Conservation (phyloP, 2,797 vertebrate genomes). For the Cuniculus paca region DNA sequence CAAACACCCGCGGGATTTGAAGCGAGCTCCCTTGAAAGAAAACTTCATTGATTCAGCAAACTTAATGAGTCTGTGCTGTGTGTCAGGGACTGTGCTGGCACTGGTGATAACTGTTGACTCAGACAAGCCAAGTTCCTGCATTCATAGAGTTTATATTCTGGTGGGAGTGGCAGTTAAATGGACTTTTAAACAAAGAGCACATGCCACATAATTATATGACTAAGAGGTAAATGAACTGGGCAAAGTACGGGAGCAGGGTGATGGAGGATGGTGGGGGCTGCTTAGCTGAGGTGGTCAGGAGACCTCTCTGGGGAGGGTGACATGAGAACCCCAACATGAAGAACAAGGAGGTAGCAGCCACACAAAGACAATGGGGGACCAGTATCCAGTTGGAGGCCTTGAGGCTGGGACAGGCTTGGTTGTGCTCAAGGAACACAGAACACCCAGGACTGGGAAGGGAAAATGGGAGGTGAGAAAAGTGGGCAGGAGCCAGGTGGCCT, state of each 20-base stretch:
- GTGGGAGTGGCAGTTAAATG: background rate
- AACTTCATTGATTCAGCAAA: slow-evolving; percentile 26
- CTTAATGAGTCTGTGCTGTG: background rate
- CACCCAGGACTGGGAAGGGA: background rate
- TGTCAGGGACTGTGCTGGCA: background rate
- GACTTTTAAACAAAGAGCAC: background rate
- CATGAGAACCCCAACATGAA: background rate
- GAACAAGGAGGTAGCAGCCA: background rate
- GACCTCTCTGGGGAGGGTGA: background rate
- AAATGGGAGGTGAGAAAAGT: background rate
- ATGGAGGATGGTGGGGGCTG: background rate
- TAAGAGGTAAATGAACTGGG: background rate
- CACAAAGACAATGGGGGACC: background rate
- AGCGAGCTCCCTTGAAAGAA: slow-evolving; percentile 8
- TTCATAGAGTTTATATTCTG: background rate
- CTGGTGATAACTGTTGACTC: background rate
- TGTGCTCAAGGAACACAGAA: background rate
- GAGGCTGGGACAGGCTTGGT: background rate
- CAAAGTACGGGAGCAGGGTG: background rate
- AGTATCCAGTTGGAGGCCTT: background rate
- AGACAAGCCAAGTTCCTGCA: background rate
- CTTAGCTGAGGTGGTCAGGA: background rate
- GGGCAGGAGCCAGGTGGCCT: background rate
- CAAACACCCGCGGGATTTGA: background rate
- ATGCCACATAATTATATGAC: slow-evolving; percentile 4